Conservation (phyloP, 2,888 invertebrate species). For the Crematogaster levior region DNA sequence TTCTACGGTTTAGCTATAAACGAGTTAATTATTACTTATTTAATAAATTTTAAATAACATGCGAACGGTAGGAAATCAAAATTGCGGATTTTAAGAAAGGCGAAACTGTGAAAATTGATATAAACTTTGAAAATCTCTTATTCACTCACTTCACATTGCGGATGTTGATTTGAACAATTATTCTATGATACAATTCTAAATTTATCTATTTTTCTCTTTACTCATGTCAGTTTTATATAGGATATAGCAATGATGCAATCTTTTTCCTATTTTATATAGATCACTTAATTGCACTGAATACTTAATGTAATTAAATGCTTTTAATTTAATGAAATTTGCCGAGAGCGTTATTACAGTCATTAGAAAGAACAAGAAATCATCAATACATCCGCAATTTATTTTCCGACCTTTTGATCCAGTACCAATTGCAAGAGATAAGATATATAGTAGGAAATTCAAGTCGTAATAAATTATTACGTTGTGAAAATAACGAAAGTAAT, state of each 20-base stretch:
- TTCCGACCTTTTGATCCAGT: background rate
- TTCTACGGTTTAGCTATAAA: background rate
- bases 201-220: background rate
- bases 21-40: background rate
- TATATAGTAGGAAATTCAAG: background rate
- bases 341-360: background rate
- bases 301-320: too few species aligned
- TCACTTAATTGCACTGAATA: background rate
- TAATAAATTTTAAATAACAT: background rate
- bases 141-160: background rate
- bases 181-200: too few species aligned
- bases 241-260: background rate
- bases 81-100: background rate
- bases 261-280: background rate
- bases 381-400: background rate
- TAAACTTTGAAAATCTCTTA: background rate
- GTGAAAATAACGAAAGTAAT: background rate
- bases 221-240: too few species aligned
- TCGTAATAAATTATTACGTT: slow-evolving; percentile 18
- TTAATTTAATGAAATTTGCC: background rate
- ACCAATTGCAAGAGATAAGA: background rate
- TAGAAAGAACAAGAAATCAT: background rate
- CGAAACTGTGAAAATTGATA: background rate
- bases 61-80: background rate
- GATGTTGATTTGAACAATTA: background rate